Evolutionary conservation across 2,888 invertebrate genomes (phyloP).

Genomic region (Lasioglossum oenotherae): DNA sequence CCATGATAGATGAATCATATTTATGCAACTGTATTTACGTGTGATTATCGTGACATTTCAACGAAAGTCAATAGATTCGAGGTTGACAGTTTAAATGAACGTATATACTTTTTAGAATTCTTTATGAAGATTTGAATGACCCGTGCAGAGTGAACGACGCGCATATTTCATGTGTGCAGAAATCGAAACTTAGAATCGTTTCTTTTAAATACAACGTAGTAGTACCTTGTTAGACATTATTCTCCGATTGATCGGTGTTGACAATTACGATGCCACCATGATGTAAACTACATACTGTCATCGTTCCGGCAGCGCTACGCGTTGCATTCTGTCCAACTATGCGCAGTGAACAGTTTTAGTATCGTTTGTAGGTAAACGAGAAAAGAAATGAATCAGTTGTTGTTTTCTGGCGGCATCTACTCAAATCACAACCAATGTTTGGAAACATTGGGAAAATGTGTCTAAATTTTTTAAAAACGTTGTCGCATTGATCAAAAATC

Average conservation of each 20-base stretch:
- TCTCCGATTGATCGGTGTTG: conserved; percentile 70
- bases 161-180: no score
- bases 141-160: no score
- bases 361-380: conserved; percentile 29
- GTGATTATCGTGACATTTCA: background rate
- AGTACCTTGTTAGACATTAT: conserved; percentile 76
- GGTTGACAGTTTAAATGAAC: conserved; percentile 39
- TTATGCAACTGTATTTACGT: conserved; percentile 18
- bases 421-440: no score
- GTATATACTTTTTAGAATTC: conserved; percentile 8
- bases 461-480: background rate
- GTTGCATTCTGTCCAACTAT: conserved; percentile 19
- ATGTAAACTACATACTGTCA: conserved; percentile 63
- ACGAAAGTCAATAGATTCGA: conserved; percentile 65
- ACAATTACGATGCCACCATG: conserved; percentile 73
- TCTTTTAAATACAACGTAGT: conserved; percentile 6
- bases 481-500: background rate
- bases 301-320: conserved; percentile 18
- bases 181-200: background rate
- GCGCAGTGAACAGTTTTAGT: background rate
- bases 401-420: background rate
- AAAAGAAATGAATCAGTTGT: background rate
- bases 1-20: background rate
- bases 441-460: background rate
- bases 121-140: background rate